Evolutionary conservation across 2,888 invertebrate species (phyloP).

Genomic region (Rapana venosa): DNA sequence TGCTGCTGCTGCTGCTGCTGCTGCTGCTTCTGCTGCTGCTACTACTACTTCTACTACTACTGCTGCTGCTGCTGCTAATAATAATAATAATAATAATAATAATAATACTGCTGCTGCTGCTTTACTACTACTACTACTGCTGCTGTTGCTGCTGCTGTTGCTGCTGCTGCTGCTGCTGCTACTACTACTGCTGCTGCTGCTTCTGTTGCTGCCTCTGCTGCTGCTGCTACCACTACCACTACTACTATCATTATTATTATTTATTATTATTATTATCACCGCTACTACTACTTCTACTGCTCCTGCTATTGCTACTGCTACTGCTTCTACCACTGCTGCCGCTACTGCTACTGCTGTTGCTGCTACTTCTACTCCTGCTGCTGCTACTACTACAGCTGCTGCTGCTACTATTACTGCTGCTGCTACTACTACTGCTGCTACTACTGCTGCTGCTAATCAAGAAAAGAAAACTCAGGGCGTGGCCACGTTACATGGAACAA

Average conservation of each 20-base stretch:
- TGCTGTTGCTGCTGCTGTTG: not conserved
- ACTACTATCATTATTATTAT: not conserved
- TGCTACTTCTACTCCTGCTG: not conserved
- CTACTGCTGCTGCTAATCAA: too few species aligned
- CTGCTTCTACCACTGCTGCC: not conserved
- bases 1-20: not conserved
- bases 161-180: not conserved
- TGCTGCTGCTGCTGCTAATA: not conserved
- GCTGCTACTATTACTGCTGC: not conserved
- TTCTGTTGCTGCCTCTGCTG: not conserved
- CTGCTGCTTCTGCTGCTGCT: not conserved
- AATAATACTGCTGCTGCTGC: not conserved
- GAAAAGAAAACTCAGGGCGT: too few species aligned
- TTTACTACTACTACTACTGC: not conserved
- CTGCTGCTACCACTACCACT: not conserved
- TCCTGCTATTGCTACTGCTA: not conserved
- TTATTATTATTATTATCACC: too few species aligned
- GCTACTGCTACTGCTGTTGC: not conserved
- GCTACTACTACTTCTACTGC: not conserved
- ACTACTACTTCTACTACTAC: not conserved
- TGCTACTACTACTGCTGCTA: not conserved
- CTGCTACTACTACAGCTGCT: not conserved
- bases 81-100: not conserved
- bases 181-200: not conserved
- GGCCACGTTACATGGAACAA: too few species aligned